phyloP scores from a whole-genome alignment of 1,140 invertebrate genomes.

The Branchinecta lindahli region DNA sequence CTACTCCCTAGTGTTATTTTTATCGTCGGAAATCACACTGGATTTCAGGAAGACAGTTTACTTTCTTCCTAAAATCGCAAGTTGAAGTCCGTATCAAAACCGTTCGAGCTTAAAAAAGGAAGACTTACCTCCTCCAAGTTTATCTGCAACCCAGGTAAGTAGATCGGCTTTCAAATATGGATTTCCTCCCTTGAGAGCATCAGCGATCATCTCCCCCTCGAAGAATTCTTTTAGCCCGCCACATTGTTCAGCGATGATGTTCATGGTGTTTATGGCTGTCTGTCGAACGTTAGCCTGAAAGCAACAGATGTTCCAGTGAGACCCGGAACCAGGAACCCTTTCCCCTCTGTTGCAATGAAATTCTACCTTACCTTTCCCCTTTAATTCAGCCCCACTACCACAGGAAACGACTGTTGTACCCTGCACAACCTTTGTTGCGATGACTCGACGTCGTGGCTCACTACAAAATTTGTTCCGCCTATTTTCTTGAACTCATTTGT shows the following conservation, averaged over 20 bases:
- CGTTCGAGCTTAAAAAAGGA: no score
- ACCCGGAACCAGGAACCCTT: no score
- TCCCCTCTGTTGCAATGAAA: no score
- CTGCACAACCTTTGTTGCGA: no score
- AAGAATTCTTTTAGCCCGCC: slow-evolving; percentile 59
- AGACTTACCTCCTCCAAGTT: slow-evolving; percentile 49
- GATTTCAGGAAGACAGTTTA: background rate
- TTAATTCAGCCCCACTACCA: no score
- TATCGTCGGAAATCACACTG: no score
- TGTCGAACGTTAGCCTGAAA: slow-evolving; percentile 54
- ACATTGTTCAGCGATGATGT: slow-evolving; percentile 62
- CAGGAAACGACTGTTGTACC: no score
- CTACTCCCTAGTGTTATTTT: no score
- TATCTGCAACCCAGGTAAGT: slow-evolving; percentile 66
- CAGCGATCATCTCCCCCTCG: slow-evolving; percentile 71
- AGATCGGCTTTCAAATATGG: slow-evolving; percentile 63
- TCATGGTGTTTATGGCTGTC: slow-evolving; percentile 59
- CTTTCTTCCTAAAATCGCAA: background rate
- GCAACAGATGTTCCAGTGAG: background rate
- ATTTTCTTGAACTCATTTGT: no score
- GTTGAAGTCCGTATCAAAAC: background rate
- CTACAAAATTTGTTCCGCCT: no score
- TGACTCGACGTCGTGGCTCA: no score
- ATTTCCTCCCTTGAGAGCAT: slow-evolving; percentile 67
- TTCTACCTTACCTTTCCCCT: no score